These are phyloP conservation scores for Conus betulinus DNA, from an alignment of 1,140 invertebrate species.

Conservation along the genomic window DNA sequence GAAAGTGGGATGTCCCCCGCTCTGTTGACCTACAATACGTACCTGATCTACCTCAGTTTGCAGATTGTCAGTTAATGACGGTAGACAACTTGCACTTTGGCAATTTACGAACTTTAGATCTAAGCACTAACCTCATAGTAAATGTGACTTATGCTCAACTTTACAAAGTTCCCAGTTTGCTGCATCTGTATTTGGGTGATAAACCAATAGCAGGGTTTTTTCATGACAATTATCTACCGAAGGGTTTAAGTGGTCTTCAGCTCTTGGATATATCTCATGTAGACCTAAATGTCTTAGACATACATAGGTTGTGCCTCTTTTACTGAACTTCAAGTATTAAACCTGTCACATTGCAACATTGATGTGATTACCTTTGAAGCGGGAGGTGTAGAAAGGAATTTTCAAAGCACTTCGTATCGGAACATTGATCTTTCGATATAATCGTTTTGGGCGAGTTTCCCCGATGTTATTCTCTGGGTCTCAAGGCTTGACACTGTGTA, in stretches of 20 bases:
- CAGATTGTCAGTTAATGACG: not conserved
- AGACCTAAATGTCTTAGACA: conserved; percentile 1
- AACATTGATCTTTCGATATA: not conserved
- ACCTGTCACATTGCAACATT: not conserved
- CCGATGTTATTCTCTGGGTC: not conserved
- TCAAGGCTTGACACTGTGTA: conserved; percentile 20
- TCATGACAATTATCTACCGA: conserved; percentile 2
- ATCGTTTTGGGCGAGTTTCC: not conserved
- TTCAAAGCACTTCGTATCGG: not conserved
- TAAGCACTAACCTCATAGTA: conserved; percentile 31
- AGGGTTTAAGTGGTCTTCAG: not conserved
- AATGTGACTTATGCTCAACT: not conserved
- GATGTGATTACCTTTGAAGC: not conserved
- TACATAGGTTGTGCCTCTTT: not conserved
- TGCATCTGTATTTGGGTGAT: not conserved
- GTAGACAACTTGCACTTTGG: not conserved
- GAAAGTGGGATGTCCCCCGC: not conserved
- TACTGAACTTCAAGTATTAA: conserved; percentile 3
- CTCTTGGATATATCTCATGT: not conserved
- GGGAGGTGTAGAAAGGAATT: not conserved
- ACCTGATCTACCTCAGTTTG: not conserved
- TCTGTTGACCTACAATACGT: not conserved
- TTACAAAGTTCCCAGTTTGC: not conserved
- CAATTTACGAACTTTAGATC: conserved; percentile 12
- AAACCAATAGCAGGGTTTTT: not conserved